Evolutionary conservation across 2,113 vertebrate genomes (phyloP).

Genomic region (Gnathonemus longibarbis): DNA sequence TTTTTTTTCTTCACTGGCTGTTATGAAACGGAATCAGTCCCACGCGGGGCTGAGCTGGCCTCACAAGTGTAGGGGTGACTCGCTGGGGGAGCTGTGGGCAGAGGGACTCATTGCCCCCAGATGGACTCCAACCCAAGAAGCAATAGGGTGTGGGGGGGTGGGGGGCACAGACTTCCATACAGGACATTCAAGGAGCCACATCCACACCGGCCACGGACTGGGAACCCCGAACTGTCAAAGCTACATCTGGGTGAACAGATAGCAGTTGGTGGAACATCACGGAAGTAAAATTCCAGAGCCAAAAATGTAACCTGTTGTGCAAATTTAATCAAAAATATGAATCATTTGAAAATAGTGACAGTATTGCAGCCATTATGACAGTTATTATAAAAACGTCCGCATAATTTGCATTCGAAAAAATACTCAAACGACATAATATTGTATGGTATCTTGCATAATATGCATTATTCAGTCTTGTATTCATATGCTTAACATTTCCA

Average conservation of each 20-base stretch:
- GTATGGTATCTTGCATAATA: background rate
- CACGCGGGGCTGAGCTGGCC: background rate
- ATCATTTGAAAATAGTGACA: constrained; percentile 5
- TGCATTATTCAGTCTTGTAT: background rate
- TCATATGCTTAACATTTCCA: background rate
- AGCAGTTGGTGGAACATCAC: background rate
- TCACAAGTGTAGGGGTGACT: background rate
- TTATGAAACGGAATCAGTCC: constrained; percentile 44
- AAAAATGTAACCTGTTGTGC: background rate
- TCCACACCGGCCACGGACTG: background rate
- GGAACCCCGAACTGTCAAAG: background rate
- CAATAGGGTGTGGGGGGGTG: background rate
- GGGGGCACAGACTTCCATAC: background rate
- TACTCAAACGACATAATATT: background rate
- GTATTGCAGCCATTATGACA: background rate
- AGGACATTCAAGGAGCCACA: background rate
- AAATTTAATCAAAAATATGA: background rate
- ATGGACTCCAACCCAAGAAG: background rate
- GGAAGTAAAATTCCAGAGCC: background rate
- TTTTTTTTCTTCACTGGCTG: background rate
- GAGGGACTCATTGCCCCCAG: background rate
- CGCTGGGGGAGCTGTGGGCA: background rate
- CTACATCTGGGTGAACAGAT: constrained; percentile 24
- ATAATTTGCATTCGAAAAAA: background rate
- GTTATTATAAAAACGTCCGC: background rate